These are phyloP conservation scores for Silvanus unidentatus DNA, from an alignment of 2,888 invertebrate genomes.

Conservation along the genomic window DNA sequence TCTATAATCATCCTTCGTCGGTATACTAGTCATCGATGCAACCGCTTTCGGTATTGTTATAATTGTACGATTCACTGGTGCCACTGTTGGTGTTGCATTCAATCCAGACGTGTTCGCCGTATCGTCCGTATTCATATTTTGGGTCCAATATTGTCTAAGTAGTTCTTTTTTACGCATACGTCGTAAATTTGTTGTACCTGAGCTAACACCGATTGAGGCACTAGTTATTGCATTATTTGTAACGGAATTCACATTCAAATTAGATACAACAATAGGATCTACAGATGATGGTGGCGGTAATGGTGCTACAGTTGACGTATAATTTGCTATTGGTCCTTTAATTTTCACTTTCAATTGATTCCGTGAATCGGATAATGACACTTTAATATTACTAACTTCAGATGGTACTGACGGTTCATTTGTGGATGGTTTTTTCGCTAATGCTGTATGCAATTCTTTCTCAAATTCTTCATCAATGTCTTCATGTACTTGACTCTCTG, in stretches of 20 bases:
- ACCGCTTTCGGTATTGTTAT: constrained; percentile 85
- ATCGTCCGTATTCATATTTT: constrained; percentile 81
- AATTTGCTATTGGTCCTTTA: constrained; percentile 81
- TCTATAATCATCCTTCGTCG: constrained; percentile 79
- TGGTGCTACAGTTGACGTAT: constrained; percentile 55
- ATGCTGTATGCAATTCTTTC: constrained; percentile 64
- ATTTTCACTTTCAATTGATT: constrained; percentile 87
- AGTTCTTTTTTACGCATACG: constrained; percentile 88
- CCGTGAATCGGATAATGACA: constrained; percentile 71
- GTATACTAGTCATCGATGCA: constrained; percentile 81
- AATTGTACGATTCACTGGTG: constrained; percentile 60
- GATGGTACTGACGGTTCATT: constrained; percentile 47
- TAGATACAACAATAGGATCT: constrained; percentile 44
- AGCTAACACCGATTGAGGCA: constrained; percentile 28
- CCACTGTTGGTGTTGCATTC: constrained; percentile 54
- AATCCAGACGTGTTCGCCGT: constrained; percentile 53
- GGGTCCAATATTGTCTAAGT: constrained; percentile 76
- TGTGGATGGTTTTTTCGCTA: constrained; percentile 49
- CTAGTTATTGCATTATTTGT: constrained; percentile 41
- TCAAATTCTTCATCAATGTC: constrained; percentile 77
- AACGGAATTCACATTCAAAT: constrained; percentile 47
- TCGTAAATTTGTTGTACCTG: constrained; percentile 68
- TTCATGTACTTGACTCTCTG: constrained; percentile 60
- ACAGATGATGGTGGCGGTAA: constrained; percentile 54
- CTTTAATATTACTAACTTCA: constrained; percentile 56